phyloP scores from a whole-genome alignment of 1,140 invertebrate genomes.

The Leptopilina boulardi region DNA sequence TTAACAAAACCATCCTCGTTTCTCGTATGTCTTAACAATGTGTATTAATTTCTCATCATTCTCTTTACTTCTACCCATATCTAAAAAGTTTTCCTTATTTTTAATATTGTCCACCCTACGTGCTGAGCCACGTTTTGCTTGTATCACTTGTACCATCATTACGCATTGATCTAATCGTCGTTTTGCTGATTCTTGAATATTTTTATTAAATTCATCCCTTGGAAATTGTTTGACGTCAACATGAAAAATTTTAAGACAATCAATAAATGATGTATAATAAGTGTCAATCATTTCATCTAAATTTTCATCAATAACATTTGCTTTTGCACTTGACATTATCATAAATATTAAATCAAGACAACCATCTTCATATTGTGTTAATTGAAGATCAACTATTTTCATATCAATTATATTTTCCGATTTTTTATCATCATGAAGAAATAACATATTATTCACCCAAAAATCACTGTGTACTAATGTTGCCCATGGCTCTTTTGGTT shows the following conservation, averaged over 20 bases:
- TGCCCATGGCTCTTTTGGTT: slow-evolving; percentile 69
- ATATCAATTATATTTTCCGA: slow-evolving; percentile 70
- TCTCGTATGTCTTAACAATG: slow-evolving; percentile 61
- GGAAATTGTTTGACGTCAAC: slow-evolving; percentile 59
- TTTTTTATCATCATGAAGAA: slow-evolving; percentile 70
- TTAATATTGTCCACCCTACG: slow-evolving; percentile 61
- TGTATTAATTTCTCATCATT: slow-evolving; percentile 67
- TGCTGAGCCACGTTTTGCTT: slow-evolving; percentile 61
- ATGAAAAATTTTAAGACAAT: slow-evolving; percentile 60
- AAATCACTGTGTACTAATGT: slow-evolving; percentile 79
- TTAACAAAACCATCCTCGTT: slow-evolving; percentile 62
- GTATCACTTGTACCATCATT: slow-evolving; percentile 73
- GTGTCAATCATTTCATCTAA: slow-evolving; percentile 75
- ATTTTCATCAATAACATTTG: slow-evolving; percentile 74
- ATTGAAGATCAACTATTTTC: slow-evolving; percentile 82
- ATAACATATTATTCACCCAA: slow-evolving; percentile 82
- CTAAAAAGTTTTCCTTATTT: slow-evolving; percentile 58
- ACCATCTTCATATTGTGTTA: slow-evolving; percentile 76
- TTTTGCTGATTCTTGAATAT: slow-evolving; percentile 63
- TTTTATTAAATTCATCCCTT: slow-evolving; percentile 59
- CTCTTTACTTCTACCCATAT: slow-evolving; percentile 56
- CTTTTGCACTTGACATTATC: slow-evolving; percentile 78
- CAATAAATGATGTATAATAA: slow-evolving; percentile 78
- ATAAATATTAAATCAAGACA: slow-evolving; percentile 80
- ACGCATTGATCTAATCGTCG: slow-evolving; percentile 68